Conservation (phyloP, 2,797 vertebrate species). For the Serranus cabrilla region DNA sequence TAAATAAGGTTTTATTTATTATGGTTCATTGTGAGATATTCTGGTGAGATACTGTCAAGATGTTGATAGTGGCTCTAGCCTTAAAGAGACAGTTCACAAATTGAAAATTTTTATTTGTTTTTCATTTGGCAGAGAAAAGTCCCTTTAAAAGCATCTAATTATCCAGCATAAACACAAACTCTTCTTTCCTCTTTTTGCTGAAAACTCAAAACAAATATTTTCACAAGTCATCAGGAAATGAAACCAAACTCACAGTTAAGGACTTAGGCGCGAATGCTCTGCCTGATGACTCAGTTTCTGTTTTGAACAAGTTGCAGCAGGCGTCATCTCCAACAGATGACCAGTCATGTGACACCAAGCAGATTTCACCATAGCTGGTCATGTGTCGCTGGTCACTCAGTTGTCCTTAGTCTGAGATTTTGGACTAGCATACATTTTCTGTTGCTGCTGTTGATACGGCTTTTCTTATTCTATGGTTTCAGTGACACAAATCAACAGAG, state of each 20-base stretch:
- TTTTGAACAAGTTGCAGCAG: constrained; percentile 47
- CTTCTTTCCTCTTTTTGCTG: neutral
- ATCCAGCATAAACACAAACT: neutral
- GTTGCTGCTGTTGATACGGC: neutral
- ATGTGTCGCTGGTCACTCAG: constrained; percentile 6
- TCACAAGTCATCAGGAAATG: constrained; percentile 22
- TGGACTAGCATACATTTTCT: constrained; percentile 17
- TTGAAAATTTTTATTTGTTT: too few relatives aligned
- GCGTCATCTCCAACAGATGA: constrained; percentile 53
- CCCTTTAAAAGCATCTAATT: constrained; percentile 3
- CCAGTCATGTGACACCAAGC: constrained; percentile 52
- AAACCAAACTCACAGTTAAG: constrained; percentile 24
- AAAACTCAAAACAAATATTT: neutral
- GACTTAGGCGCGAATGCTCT: constrained; percentile 16
- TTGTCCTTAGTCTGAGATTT: neutral
- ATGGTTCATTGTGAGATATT: constrained; percentile 7
- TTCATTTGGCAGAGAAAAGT: too few relatives aligned
- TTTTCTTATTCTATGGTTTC: constrained; percentile 26
- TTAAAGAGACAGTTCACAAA: constrained; percentile 1
- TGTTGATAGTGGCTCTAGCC: neutral
- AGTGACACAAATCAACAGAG: constrained; percentile 47
- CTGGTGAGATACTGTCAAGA: neutral
- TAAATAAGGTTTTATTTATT: neutral
- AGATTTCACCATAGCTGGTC: constrained; percentile 37
- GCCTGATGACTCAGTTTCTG: constrained; percentile 54